phyloP scores from a whole-genome alignment of 2,888 invertebrate genomes.

The Loripinus fragilis region DNA sequence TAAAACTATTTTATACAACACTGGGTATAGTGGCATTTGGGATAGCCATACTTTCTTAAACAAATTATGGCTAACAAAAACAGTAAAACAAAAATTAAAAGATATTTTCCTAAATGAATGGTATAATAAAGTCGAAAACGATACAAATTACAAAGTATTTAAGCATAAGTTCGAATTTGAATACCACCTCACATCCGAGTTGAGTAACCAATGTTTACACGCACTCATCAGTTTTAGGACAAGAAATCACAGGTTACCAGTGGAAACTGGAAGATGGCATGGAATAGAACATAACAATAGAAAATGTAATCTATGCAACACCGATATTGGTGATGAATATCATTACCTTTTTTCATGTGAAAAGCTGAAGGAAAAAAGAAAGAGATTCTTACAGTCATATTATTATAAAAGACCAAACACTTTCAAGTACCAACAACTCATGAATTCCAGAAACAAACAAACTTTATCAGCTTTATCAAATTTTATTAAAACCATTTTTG shows the following conservation, averaged over 20 bases:
- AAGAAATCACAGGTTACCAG: not conserved
- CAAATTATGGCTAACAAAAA: not conserved
- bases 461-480: not conserved
- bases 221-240: not conserved
- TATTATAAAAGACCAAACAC: not conserved
- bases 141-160: not conserved
- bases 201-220: not conserved
- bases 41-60: not conserved
- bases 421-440: too few species aligned
- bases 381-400: not conserved
- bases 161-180: not conserved
- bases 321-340: constrained; percentile 2
- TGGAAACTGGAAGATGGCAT: constrained; percentile 1
- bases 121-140: not conserved
- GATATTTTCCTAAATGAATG: not conserved
- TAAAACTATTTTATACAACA: too few species aligned
- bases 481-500: not conserved
- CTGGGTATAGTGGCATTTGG: not conserved
- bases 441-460: not conserved
- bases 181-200: not conserved
- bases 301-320: not conserved
- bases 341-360: not conserved
- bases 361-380: not conserved
- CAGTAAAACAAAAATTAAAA: constrained; percentile 13
- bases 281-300: not conserved